Conservation (phyloP, 2,113 vertebrate species). For the Varanus salvator region DNA sequence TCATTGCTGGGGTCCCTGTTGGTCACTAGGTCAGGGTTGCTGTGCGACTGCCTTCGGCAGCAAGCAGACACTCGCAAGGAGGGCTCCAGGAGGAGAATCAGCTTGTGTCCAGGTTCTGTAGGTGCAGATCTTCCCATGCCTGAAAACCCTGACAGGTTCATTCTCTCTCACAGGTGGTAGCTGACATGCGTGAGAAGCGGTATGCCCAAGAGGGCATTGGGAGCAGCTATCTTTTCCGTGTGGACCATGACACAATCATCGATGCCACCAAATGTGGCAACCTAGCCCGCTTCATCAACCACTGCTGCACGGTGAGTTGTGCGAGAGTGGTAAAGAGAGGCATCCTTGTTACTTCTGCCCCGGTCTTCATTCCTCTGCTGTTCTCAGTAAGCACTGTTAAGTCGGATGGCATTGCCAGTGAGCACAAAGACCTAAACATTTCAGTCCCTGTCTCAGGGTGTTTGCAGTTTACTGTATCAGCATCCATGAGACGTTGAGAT, state of each 20-base stretch:
- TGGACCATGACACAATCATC: constrained; percentile 95
- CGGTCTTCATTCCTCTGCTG: background rate
- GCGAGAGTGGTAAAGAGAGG: too few species aligned
- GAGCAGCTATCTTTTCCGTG: constrained; percentile 93
- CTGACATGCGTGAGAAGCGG: constrained; percentile 92
- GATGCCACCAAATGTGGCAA: constrained; percentile 94
- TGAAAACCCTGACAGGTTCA: background rate
- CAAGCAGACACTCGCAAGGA: too few species aligned
- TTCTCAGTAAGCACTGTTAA: too few species aligned
- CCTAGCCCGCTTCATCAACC: constrained; percentile 92
- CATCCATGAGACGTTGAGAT: background rate
- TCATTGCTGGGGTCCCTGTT: too few species aligned
- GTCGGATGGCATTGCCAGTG: background rate
- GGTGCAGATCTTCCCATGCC: background rate
- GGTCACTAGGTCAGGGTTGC: too few species aligned
- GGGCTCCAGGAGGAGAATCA: too few species aligned
- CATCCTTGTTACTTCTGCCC: too few species aligned
- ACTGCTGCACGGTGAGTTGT: constrained; percentile 90
- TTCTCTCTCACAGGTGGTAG: constrained; percentile 83
- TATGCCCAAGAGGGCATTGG: constrained; percentile 92
- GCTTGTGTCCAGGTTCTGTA: background rate
- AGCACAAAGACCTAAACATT: background rate
- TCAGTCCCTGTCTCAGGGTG: too few species aligned
- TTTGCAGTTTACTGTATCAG: background rate
- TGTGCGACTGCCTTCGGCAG: too few species aligned